A percentile compares a stretch with the other conserved stretches of the same genome.
These are phyloP conservation scores for Poecilia gillii DNA, from an alignment of 2,797 vertebrate genomes.

Conservation along the genomic window DNA sequence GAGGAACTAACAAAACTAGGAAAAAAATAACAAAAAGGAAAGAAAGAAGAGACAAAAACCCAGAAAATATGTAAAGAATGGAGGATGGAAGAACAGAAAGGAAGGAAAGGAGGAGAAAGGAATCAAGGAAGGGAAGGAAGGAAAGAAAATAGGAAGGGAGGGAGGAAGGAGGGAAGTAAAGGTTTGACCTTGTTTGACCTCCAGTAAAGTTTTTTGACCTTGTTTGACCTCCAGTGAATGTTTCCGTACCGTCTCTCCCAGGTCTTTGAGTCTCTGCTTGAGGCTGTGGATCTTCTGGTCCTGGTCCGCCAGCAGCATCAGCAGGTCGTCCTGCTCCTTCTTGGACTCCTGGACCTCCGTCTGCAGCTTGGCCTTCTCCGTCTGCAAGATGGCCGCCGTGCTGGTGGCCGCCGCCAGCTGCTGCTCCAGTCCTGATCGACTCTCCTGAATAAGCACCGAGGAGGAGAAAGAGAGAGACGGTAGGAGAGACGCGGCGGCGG, in stretches of 20 bases:
- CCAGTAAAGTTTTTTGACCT: no score
- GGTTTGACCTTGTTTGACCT: no score
- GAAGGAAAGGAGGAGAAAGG: not conserved
- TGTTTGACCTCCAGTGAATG: no score
- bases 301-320: conserved; percentile 96
- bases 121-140: no score
- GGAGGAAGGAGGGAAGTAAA: not conserved
- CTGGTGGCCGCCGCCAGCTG: conserved; percentile 90
- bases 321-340: conserved; percentile 96
- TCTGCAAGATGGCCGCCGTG: conserved; percentile 90
- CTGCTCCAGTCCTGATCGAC: conserved; percentile 83
- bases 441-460: conserved; percentile 63
- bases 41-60: not conserved
- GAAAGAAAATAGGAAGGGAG: not conserved
- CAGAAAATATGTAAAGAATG: not conserved
- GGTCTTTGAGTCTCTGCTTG: conserved; percentile 88
- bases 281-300: conserved; percentile 93
- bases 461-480: not conserved
- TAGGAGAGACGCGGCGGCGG: not conserved
- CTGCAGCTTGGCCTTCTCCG: conserved; percentile 88
- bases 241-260: conserved; percentile 87
- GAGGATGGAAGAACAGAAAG: no score
- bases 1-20: not conserved
- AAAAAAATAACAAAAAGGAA: not conserved
- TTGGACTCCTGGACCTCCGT: conserved; percentile 92